Evolutionary conservation across 2,113 vertebrate genomes (phyloP).

Genomic region (Larimichthys polyactis): DNA sequence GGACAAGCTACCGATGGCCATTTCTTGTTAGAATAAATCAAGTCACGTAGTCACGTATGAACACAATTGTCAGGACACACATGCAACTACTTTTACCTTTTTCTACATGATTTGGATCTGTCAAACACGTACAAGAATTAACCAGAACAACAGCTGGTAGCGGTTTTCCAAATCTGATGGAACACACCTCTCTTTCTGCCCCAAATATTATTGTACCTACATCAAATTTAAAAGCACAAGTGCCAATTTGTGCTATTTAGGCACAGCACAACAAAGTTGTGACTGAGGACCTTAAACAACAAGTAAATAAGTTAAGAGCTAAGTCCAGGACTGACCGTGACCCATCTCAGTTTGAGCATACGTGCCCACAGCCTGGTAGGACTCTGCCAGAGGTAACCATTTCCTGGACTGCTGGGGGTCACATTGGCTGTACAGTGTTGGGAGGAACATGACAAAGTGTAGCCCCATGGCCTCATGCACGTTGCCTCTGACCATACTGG

Average conservation of each 20-base stretch:
- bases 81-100: constrained; percentile 7
- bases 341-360: constrained; percentile 98
- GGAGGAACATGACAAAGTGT: constrained; percentile 93
- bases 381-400: constrained; percentile 88
- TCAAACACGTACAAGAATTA: constrained; percentile 77
- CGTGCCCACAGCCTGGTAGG: constrained; percentile 90
- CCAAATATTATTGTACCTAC: neutral
- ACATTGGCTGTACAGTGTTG: constrained; percentile 88
- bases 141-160: neutral
- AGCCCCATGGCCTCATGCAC: constrained; percentile 84
- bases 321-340: constrained; percentile 92
- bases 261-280: neutral
- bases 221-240: neutral
- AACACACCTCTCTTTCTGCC: neutral
- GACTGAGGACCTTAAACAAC: constrained; percentile 9
- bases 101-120: constrained; percentile 61
- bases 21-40: constrained; percentile 9
- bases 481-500: constrained; percentile 61
- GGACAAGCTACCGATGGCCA: neutral
- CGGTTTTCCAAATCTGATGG: neutral
- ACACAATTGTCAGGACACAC: neutral
- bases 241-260: neutral
- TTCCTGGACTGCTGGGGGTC: constrained; percentile 89
- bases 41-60: neutral
- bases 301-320: neutral